Base-by-base conservation (phyloP, 2,113 vertebrate species). In the Cheirogaleus medius region DNA sequence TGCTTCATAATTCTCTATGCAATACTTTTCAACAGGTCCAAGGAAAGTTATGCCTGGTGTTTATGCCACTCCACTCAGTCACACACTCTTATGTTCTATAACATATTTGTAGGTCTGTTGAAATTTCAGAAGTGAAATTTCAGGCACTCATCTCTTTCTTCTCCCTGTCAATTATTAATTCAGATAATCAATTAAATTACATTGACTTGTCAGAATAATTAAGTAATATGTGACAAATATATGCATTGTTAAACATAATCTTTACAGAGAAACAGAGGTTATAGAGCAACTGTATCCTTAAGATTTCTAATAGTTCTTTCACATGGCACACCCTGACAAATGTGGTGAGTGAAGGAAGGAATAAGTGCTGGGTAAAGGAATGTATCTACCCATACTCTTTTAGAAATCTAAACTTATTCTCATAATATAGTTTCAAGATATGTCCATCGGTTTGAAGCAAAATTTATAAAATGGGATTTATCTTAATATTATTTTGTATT, bases 381-480 rank as follows among this genome's bases (percentile, higher is more conserved):
- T 32, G 17, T 8, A 94, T 44, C 42, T 73, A 82, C 49, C 18
- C 20, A 15, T 49, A 44, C 1, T 83, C 39, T 27, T 66, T 74
- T n/a, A 91, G 76, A 93, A 77, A 90, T 69, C 37, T 64, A 82
- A 82, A 44, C 27, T 73, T 63, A 92, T 69, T 88, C 7, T 84
- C 34, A 86, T 64, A 80, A 49, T 32, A 34, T 64, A 82, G 10
- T 63, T 94, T 80, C 54, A 42, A 87, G 64, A 85, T 54, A 82
- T 1, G 27, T 17, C 49, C 10, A 92, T 49, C 27, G 8, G 8
- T 76, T 80, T 66, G 49, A 87, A 94, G 39, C 21, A 56, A 47
- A 66, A 73, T 56, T 68, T 44, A 80, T 5, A 82, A 69, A 73
- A 90, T 44, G 27, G 2, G 21, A 4, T 66, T 71, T 82, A 73